Evolutionary conservation across 2,113 vertebrate species (phyloP).

Genomic region (Anhinga rufa): DNA sequence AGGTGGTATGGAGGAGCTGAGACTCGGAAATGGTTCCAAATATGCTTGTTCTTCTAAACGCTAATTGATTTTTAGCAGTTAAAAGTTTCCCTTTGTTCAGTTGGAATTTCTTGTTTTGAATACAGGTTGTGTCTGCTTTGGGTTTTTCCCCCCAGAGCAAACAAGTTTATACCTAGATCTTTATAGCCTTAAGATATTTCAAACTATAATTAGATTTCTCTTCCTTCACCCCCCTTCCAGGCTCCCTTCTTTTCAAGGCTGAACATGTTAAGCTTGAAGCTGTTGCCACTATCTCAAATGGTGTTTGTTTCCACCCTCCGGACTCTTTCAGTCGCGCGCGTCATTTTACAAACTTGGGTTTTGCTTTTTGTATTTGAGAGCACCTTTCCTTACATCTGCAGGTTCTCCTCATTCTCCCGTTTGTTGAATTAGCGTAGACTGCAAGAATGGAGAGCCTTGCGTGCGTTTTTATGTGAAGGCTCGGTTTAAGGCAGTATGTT

Average conservation of each 20-base stretch:
- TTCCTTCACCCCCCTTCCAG: not conserved
- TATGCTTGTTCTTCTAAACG: not conserved
- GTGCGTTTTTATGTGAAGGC: not conserved
- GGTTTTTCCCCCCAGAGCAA: not conserved
- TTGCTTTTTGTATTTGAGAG: not conserved
- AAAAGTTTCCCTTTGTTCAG: conserved; percentile 27
- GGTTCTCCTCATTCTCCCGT: not conserved
- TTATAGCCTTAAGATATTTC: conserved; percentile 46
- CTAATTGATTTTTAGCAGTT: conserved; percentile 26
- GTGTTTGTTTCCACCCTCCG: not conserved
- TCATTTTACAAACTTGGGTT: not conserved
- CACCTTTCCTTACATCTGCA: not conserved
- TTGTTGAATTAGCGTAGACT: not conserved
- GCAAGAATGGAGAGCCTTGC: not conserved
- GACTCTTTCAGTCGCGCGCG: not conserved
- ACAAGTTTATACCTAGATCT: conserved; percentile 44
- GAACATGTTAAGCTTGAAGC: conserved; percentile 32
- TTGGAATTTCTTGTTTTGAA: conserved; percentile 15
- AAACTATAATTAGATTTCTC: conserved; percentile 49
- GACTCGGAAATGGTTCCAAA: not conserved
- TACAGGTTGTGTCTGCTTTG: not conserved
- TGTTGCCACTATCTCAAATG: not conserved
- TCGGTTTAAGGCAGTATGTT: not conserved
- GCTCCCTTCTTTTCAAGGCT: conserved; percentile 48
- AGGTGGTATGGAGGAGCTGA: not conserved